Base-by-base conservation (phyloP, 2,113 vertebrate species). In the Chauna torquata region DNA sequence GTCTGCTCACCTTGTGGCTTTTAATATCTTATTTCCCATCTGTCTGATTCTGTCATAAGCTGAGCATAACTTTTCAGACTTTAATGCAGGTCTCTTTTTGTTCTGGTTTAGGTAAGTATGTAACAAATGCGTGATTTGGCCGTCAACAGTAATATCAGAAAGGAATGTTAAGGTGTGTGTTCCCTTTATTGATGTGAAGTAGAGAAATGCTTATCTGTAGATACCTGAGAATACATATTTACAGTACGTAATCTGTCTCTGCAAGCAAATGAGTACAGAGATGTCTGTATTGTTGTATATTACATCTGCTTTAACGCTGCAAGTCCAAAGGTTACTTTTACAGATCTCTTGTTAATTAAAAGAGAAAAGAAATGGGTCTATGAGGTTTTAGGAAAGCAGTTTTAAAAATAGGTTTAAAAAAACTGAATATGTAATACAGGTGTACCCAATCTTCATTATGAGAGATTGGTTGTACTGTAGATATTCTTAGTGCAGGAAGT, bases 21-120 rank as follows among this genome's bases (percentile, higher is more conserved):
- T 96, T 95, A 82, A 94, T 96, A 97, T 97, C 91, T 79, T 93
- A 84, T 98, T 98, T 97, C 96, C 82, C 80, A 85, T 97, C 88
- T 97, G 95, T 97, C 96, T 97, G 92, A 97, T 97, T 97, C 96
- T 82, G 49, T 97, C 94, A 97, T 92, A 89, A 91, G 74, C 58
- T 87, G 47, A 77, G 75, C 58, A 82, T 88, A 97, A 81, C 94
- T 96, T 95, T 97, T 89, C 81, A 95, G 68, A 89, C 38, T 59
- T 91, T 94, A 96, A 95, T 97, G 86, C 64, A 95, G 52, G 36
- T 94, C 65, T 93, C 36, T 93, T 96, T 97, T 97, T 96, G 71
- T 93, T 95, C 92, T 96, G 74, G 65, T 74, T 91, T 96, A 81
- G 79, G 50, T 95, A 54, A 82, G 59, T 75, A 71, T 82, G 57